These are phyloP conservation scores for Drosophila rufa DNA, from an alignment of 1,140 invertebrate genomes.

Conservation along the genomic window DNA sequence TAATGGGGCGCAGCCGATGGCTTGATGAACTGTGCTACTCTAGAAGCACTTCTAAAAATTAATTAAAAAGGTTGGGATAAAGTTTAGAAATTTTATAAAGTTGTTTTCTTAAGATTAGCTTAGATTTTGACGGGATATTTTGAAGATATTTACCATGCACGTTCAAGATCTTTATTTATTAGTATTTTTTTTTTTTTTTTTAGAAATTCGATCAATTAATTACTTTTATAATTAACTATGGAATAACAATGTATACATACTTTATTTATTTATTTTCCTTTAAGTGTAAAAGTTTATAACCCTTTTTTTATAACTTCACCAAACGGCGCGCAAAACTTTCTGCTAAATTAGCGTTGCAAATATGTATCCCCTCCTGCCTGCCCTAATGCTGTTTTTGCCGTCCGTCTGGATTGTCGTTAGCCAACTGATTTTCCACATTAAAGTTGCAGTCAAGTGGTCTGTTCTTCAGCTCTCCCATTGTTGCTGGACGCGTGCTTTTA, in stretches of 20 bases:
- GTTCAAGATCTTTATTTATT: no score
- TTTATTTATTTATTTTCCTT: neutral
- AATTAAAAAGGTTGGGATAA: neutral
- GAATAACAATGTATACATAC: neutral
- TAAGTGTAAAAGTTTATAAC: neutral
- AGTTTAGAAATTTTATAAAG: neutral
- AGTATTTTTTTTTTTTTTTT: no score
- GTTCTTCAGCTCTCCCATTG: conserved; percentile 21
- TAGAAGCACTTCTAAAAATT: conserved; percentile 7
- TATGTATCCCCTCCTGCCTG: conserved; percentile 25
- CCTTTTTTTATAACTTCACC: conserved; percentile 19
- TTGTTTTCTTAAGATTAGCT: no score
- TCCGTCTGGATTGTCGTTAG: conserved; percentile 52
- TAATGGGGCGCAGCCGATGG: conserved; percentile 65
- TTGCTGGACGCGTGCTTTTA: conserved; percentile 68
- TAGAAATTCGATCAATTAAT: no score
- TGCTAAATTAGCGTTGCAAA: conserved; percentile 81
- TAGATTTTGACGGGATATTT: no score
- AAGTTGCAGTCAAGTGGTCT: conserved; percentile 69
- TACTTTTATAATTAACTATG: neutral
- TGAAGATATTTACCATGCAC: no score
- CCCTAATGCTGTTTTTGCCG: conserved; percentile 27
- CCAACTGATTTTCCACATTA: conserved; percentile 79
- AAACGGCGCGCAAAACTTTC: conserved; percentile 39
- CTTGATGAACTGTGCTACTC: conserved; percentile 55